Evolutionary conservation across 2,888 invertebrate genomes (phyloP).

Genomic region (Beris chalybata): DNA sequence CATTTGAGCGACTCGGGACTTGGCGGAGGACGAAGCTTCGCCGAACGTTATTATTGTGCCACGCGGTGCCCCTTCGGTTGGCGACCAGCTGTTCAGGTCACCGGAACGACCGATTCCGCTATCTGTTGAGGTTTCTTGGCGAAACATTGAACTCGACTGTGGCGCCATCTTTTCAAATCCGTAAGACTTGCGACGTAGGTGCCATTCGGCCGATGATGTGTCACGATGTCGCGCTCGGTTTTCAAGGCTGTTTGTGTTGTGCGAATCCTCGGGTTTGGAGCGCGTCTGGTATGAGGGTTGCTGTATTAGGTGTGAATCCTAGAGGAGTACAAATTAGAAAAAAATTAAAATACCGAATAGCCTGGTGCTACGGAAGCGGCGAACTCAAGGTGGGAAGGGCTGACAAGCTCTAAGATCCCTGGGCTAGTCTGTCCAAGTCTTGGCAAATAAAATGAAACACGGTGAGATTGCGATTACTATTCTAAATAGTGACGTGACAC

Average conservation of each 20-base stretch:
- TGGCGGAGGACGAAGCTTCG: slow-evolving; percentile 32
- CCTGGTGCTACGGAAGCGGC: no score
- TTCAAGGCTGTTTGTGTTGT: slow-evolving; percentile 51
- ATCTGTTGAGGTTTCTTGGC: slow-evolving; percentile 76
- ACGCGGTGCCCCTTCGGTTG: slow-evolving; percentile 43
- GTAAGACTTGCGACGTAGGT: slow-evolving; percentile 74
- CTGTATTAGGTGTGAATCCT: slow-evolving; percentile 33
- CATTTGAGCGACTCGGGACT: slow-evolving; percentile 36
- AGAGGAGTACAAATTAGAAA: not conserved
- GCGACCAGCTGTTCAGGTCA: slow-evolving; percentile 62
- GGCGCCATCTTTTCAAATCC: slow-evolving; percentile 67
- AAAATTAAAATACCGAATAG: no score
- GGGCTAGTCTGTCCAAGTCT: no score
- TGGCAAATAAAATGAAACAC: no score
- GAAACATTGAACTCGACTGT: slow-evolving; percentile 51
- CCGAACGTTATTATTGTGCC: slow-evolving; percentile 53
- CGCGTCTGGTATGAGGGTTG: slow-evolving; percentile 28
- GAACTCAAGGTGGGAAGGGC: no score
- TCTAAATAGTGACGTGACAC: no score
- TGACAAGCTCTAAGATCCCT: no score
- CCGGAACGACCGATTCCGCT: slow-evolving; percentile 75
- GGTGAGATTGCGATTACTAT: no score
- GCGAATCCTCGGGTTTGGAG: slow-evolving; percentile 18
- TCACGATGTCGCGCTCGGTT: slow-evolving; percentile 50
- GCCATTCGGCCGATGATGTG: slow-evolving; percentile 65